A percentile compares a stretch with the other conserved stretches of the same genome.
Conservation (phyloP, 2,113 vertebrate species). For the Xenus cinereus region DNA sequence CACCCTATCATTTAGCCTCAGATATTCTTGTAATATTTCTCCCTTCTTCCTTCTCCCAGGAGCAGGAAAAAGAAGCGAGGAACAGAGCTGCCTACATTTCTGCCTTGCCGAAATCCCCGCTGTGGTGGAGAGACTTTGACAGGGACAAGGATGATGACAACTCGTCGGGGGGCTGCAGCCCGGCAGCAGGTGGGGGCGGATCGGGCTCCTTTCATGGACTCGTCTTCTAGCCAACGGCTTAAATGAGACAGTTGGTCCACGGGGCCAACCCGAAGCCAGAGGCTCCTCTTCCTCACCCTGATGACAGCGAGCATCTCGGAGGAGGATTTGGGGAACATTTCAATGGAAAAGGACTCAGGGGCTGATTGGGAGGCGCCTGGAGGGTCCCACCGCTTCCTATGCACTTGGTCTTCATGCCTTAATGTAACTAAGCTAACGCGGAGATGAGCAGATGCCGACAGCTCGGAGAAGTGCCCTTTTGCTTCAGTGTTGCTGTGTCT, state of each 20-base stretch:
- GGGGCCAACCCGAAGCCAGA: neutral
- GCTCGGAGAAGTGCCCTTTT: slow-evolving; percentile 42
- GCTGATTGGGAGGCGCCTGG: neutral
- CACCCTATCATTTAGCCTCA: neutral
- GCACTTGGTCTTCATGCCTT: slow-evolving; percentile 62
- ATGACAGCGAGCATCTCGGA: neutral
- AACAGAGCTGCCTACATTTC: slow-evolving; percentile 77
- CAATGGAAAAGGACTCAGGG: neutral
- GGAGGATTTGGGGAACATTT: neutral
- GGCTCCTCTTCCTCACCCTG: neutral
- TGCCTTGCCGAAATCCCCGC: slow-evolving; percentile 67
- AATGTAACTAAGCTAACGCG: neutral
- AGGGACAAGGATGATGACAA: slow-evolving; percentile 77
- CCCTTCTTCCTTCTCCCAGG: slow-evolving; percentile 54
- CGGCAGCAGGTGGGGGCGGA: slow-evolving; percentile 51
- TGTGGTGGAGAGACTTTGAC: slow-evolving; percentile 80
- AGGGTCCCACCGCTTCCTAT: slow-evolving; percentile 35
- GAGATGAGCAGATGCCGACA: neutral
- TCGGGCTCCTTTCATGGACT: slow-evolving; percentile 75
- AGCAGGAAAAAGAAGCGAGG: slow-evolving; percentile 81
- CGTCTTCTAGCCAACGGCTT: slow-evolving; percentile 63
- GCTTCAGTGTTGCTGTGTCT: neutral
- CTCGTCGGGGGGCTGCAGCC: slow-evolving; percentile 71
- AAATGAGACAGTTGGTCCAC: neutral
- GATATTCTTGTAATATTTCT: neutral